These are phyloP conservation scores for Phrynocephalus forsythii DNA, from an alignment of 2,797 vertebrate genomes.

Conservation along the genomic window DNA sequence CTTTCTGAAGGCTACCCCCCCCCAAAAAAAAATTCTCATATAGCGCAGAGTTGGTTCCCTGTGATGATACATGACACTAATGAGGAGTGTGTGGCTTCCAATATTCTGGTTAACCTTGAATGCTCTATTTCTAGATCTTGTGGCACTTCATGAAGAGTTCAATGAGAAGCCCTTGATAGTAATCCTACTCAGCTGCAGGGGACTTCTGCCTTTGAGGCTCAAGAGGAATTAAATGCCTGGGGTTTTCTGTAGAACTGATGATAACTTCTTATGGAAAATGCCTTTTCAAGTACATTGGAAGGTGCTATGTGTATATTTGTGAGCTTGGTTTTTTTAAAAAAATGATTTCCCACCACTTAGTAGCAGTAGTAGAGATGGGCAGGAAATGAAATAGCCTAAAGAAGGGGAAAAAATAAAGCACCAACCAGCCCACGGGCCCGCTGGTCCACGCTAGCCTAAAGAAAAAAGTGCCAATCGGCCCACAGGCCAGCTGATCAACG, in stretches of 20 bases:
- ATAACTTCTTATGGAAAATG: not conserved
- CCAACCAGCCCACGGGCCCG: too few species aligned
- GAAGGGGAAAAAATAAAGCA: too few species aligned
- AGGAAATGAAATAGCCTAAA: too few species aligned
- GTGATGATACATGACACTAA: not conserved
- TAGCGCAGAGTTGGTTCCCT: not conserved
- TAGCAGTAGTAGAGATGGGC: not conserved
- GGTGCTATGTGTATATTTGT: not conserved
- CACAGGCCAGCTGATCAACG: too few species aligned
- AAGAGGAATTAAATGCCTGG: conserved; percentile 20
- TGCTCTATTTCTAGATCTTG: not conserved
- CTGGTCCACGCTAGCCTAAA: too few species aligned
- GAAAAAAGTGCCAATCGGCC: too few species aligned
- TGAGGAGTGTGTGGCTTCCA: not conserved
- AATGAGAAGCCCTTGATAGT: conserved; percentile 2
- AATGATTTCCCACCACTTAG: not conserved
- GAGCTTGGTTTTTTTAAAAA: not conserved
- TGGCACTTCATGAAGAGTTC: not conserved
- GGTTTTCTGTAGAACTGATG: not conserved
- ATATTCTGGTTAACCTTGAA: not conserved
- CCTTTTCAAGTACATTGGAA: not conserved
- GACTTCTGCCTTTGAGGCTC: not conserved
- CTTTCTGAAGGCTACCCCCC: not conserved
- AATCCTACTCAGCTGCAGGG: not conserved
- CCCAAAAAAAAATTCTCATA: not conserved